Base-by-base conservation (phyloP, 2,113 vertebrate species). In the Laticauda colubrina region DNA sequence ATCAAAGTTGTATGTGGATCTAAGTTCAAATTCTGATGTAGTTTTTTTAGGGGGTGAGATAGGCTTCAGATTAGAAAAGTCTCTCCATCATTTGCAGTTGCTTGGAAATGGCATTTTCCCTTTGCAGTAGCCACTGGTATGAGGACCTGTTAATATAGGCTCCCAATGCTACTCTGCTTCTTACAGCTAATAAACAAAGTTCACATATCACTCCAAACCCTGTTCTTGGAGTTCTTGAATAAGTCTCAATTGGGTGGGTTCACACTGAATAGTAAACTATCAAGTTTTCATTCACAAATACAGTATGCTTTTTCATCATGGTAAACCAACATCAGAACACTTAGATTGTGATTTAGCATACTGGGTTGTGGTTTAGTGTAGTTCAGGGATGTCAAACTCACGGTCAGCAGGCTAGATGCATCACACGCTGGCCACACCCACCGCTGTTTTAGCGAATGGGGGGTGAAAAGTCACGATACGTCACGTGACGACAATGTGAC, bases 391-490 rank as follows among this genome's bases (percentile, higher is more conserved):
- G 23, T 59, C 57, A 59, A 59, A 59, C 23, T 59, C 23, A 23
- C 0, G 57, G 57, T 23, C 57, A 0, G 0, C 9, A 7, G 57
- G 57, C 57, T 2, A 23, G 57, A 9, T 59, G 2, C 23, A 0
- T 59, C 57, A 59, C 23, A 23, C 0, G 7, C 57, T 59, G 57
- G 57, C 57, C 57, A 59, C 57, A 2, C 57, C 23, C 23, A 59
- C 2, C 57, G 6, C 7, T 53, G 2, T 59, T 59, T 59, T 59
- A 59, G 57, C 8, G 23, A 59, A 24, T 0, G 57, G 10, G 20
- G 56, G 56, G 57, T 39, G 34, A 6, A 1, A 23, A 59, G 23
- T 59, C 57, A 24, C 23, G 0, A 59, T 59, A 59, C 11, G 51
- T 53, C 51, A 11, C 10, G 11, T 53, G 51, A 53, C 1, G 23